These are phyloP conservation scores for Natrix natrix DNA, from an alignment of 2,797 vertebrate species.

Conservation along the genomic window DNA sequence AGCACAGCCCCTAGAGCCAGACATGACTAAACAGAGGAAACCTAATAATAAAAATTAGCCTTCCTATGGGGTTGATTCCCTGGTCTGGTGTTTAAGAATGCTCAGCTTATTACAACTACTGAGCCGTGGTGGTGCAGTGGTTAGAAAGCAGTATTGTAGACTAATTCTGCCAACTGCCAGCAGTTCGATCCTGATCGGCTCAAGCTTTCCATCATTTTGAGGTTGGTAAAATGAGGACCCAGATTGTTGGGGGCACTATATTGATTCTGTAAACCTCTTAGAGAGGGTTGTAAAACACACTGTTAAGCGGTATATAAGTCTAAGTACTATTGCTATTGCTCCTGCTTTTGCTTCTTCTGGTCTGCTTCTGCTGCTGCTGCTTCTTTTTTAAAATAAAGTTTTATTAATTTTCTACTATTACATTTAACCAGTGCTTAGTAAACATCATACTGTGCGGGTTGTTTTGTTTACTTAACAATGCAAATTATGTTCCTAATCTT, in stretches of 20 bases:
- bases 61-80: background rate
- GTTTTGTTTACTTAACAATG: too few species aligned
- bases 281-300: background rate
- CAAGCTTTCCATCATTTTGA: background rate
- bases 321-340: background rate
- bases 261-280: background rate
- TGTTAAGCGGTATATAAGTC: background rate
- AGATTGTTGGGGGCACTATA: background rate
- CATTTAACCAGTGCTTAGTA: too few species aligned
- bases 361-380: too few species aligned
- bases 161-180: background rate
- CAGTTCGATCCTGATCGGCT: background rate
- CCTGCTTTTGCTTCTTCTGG: background rate
- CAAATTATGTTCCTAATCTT: too few species aligned
- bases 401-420: too few species aligned
- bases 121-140: background rate
- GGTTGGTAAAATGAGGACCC: background rate
- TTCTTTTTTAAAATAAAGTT: too few species aligned
- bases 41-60: background rate
- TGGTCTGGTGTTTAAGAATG: background rate
- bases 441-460: too few species aligned
- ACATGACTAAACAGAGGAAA: background rate
- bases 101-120: background rate
- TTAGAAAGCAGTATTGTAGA: background rate
- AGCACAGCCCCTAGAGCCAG: background rate